Evolutionary conservation across 1,140 invertebrate genomes (phyloP), one percentile per base, ranked within the genome.

Genomic region (Apis laboriosa): DNA sequence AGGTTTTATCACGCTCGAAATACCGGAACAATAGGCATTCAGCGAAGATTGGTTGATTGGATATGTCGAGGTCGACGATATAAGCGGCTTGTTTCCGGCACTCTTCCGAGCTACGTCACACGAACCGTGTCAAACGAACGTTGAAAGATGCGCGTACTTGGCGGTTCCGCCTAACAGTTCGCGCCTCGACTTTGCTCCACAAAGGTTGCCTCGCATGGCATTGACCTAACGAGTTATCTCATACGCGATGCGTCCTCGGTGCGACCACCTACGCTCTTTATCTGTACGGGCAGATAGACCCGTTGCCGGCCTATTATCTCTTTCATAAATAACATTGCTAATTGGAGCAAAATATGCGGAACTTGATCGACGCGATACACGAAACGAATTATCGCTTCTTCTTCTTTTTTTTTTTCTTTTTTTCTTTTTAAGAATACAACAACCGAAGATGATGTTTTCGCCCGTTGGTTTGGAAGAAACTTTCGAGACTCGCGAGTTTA

Each of bases 181-280:
- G 17, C 51, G 19, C 4, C 19, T 55, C 61, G 51, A 53, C 71
- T 80, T 80, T 73, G 71, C 21, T 58, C 61, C 11, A 58, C 49
- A 34, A 67, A 76, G n/a, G 13, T 67, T 56, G 60, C 13, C 9
- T 60, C 53, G 17, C 53, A 3, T 34, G 72, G 63, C 72, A 81
- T 81, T 81, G 72, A 81, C 72, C 79, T 21, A 64, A 55, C 17
- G 28, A 76, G 51, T 68, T 81, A 76, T 81, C 34, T 34, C 79
- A 49, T 21, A 53, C 58, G 49, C 51, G 68, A 56, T 2, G 24
- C 61, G 43, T 80, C 72, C 71, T 74, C 53, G 17, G 12, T 28
- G 11, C 17, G 15, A 43, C 24, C 58, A 43, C 17, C n/a, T n/a
- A 78, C n/a, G 34, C 11, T 17, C 28, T 17, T 55, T 66, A 55